Percentiles rank a stretch among this genome's conserved stretches.
These are phyloP conservation scores for Pseudolycoriella hygida DNA, from an alignment of 2,888 invertebrate genomes.

Conservation along the genomic window DNA sequence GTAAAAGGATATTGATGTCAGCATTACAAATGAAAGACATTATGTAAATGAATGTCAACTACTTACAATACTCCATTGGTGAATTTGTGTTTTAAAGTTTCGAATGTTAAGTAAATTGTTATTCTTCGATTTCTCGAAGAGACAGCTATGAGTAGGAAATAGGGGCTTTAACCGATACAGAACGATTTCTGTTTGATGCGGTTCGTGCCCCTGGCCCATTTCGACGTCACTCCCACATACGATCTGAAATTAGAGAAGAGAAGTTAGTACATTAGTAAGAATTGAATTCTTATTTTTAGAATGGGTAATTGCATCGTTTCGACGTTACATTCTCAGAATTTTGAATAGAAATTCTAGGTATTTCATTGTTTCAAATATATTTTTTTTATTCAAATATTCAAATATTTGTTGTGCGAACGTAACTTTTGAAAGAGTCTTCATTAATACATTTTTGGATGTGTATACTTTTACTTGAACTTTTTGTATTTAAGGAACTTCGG, in stretches of 20 bases:
- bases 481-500: too few species aligned
- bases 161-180: slow-evolving; percentile 18
- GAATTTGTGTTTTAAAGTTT: slow-evolving; percentile 9
- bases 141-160: slow-evolving; percentile 14
- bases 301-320: too few species aligned
- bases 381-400: too few species aligned
- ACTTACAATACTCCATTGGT: slow-evolving; percentile 9
- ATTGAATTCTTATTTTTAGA: too few species aligned
- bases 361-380: too few species aligned
- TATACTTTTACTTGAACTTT: too few species aligned
- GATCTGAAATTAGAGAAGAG: slow-evolving; percentile 12
- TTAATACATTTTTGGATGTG: too few species aligned
- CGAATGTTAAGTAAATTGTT: slow-evolving; percentile 8
- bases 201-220: slow-evolving; percentile 19
- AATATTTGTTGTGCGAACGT: too few species aligned
- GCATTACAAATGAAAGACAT: not conserved
- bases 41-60: slow-evolving; percentile 2
- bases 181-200: slow-evolving; percentile 15
- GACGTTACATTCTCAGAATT: too few species aligned
- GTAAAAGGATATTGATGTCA: not conserved
- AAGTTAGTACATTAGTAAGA: too few species aligned
- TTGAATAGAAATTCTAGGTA: too few species aligned
- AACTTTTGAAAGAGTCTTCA: too few species aligned
- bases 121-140: slow-evolving; percentile 14
- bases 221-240: slow-evolving; percentile 17